Evolutionary conservation across 2,797 vertebrate genomes (phyloP).

Genomic region (Labeo calbasu): DNA sequence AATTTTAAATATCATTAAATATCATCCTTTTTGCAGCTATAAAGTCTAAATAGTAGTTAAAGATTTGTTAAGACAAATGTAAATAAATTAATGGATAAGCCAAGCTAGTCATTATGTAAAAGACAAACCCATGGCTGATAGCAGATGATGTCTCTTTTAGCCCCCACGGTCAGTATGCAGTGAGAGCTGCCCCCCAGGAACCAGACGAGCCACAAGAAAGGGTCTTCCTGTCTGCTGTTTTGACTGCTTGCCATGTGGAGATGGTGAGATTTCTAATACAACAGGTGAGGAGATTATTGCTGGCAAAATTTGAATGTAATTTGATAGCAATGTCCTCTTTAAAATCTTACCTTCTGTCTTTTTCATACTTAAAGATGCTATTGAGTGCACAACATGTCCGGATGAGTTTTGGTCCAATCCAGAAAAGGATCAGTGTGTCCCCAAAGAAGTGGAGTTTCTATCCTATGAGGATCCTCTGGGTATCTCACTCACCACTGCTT

Average conservation of each 20-base stretch:
- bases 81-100: neutral
- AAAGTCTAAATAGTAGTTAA: neutral
- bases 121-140: neutral
- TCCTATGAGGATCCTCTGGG: constrained; percentile 54
- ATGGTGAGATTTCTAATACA: constrained; percentile 45
- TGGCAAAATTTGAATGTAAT: neutral
- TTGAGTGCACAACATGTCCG: constrained; percentile 63
- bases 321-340: neutral
- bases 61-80: neutral
- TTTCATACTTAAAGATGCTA: constrained; percentile 64
- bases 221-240: constrained; percentile 67
- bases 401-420: constrained; percentile 75
- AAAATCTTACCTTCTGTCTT: neutral
- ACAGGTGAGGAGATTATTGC: constrained; percentile 46
- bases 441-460: constrained; percentile 68
- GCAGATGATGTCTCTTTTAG: constrained; percentile 31
- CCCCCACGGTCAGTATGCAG: constrained; percentile 56
- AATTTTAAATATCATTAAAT: neutral
- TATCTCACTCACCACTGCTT: constrained; percentile 50
- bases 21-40: neutral
- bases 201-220: constrained; percentile 49
- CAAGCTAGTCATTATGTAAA: neutral
- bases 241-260: constrained; percentile 61
- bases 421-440: constrained; percentile 66
- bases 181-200: constrained; percentile 34